Base-by-base conservation (phyloP, 2,888 invertebrate species). In the Habroteleia sp. region DNA sequence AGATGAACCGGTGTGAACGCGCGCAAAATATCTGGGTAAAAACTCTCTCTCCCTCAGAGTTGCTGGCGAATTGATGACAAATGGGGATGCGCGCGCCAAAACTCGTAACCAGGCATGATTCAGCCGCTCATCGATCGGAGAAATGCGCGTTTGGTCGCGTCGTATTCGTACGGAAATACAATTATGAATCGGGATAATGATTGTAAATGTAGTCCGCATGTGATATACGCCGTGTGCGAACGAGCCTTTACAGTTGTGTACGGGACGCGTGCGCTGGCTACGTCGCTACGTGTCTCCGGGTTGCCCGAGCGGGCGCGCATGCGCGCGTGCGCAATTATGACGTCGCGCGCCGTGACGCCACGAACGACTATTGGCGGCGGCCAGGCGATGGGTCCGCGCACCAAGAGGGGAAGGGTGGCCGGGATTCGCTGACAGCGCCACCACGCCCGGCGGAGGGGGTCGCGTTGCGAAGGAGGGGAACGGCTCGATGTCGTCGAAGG, bases 321-420 rank as follows among this genome's bases (percentile, higher is more conserved):
- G 62, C 74, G 66, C 60, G 37, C 20, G n/a, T n/a, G 44, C 27
- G 37, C 68, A 46, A 42, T 35, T 54, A 16, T 69, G 65, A 69
- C 74, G 74, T 74, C 68, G 74, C 31, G 56, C 50, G 35, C 2
- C 31, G 74, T 74, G 74, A 74, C 74, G 74, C 69, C 25, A 63
- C 63, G 58, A 20, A 14, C 48, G 42, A 46, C 50, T 31, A 74
- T 74, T 68, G 68, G 68, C 62, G 20, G 50, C 10, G 58, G 66
- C 25, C 0, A 3, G 1, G 29, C 16, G 54, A n/a, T 14, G 0
- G 41, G 7, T 10, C 14, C 29, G 25, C 23, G 23, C 16, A 23
- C 25, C 6, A 27, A 8, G 23, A 17, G 41, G 42, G 41, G 29
- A 13, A 46, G 23, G 42, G 44, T 4, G 29, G 13, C 33, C 11